Evolutionary conservation across 2,888 invertebrate species (phyloP), one percentile per base, ranked within the genome.

Genomic region (Dexiosoma caninum): DNA sequence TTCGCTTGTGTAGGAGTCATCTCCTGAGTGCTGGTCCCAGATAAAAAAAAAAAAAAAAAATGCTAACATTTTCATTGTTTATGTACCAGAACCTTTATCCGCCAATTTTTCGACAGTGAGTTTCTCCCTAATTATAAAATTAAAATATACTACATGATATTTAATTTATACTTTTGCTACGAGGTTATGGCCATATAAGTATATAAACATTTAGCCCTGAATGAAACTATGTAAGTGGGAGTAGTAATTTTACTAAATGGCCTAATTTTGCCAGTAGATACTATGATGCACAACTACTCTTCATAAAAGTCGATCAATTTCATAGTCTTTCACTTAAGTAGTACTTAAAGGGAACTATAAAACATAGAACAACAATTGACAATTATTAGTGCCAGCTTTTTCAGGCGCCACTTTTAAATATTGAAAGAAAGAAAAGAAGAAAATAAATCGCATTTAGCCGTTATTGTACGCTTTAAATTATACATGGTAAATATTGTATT

Each of bases 141-240:
- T 21, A 14, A 74, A 53, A 72, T 21, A 46, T 19, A 21, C 57
- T 49, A 75, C 40, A 64, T 57, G 21, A 21, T 42, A 69, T 51
- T 51, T 30, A 32, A 78, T 64, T 51, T 62, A 59, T 51, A 57
- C 21, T 72, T 60, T 78, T 78, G 59, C 59, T 78, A 66, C 49
- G 49, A 40, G 23, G 27, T 6, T 27, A 49, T 0, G n/a, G 35
- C 0, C 5, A 27, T 23, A 44, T 37, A 64, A 71, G 30, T 21
- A 46, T n/a, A 35, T 21, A 16, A 21, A 21, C 16, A 21, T n/a
- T 23, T 42, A 7, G n/a, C 14, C 2, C 27, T 3, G 8, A 37
- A n/a, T 51, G 42, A 32, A n/a, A n/a, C 51, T 6, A 42, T 19
- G 21, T n/a, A 37, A 27, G 21, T 44, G 27, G 37, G 7, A 69